Base-by-base conservation (phyloP, 2,113 vertebrate genomes). In the Panthera leo region DNA sequence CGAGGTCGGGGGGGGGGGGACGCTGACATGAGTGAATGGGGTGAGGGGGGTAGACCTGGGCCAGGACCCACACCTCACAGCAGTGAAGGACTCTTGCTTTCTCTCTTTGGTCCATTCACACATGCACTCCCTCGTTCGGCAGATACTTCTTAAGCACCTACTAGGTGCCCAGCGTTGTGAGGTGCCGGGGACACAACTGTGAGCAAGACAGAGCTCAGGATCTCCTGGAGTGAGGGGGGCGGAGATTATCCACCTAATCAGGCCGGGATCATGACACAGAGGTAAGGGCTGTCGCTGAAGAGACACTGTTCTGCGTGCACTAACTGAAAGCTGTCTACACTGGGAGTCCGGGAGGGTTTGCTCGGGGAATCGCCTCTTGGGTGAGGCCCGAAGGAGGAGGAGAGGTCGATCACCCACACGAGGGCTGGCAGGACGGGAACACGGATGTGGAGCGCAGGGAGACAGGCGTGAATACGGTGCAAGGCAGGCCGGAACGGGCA, bases 221-320 rank as follows among this genome's bases (percentile, higher is more conserved):
- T 5, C 53, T 2, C 27, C 18, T 0, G 12, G 75, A 65, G 71
- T 3, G 71, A 42, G 11, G 61, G 39, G 83, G 2, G n/a, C 58
- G 73, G 45, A 71, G 29, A n/a, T 21, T 1, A 6, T 3, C 16
- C 31, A 21, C 5, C 16, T 0, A 39, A 51, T 34, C 27, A 25
- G 70, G 61, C 6, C 23, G 15, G 36, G 89, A 29, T 2, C 1
- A 9, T 0, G 5, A 34, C 73, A 85, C 16, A 27, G 0, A 91
- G 89, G 70, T 2, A 13, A 3, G 0, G 5, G 15, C 42, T 10
- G 2, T 19, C 51, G 7, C 0, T 5, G 61, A 39, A 85, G 67
- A 51, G 55, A 68, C 1, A 0, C 0, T 0, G 51, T 1, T 83
- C 34, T 21, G 0, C 0, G 8, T 15, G 39, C 19, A 2, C 15